Conservation (phyloP, 2,888 invertebrate species). For the Steinernema scapterisci region DNA sequence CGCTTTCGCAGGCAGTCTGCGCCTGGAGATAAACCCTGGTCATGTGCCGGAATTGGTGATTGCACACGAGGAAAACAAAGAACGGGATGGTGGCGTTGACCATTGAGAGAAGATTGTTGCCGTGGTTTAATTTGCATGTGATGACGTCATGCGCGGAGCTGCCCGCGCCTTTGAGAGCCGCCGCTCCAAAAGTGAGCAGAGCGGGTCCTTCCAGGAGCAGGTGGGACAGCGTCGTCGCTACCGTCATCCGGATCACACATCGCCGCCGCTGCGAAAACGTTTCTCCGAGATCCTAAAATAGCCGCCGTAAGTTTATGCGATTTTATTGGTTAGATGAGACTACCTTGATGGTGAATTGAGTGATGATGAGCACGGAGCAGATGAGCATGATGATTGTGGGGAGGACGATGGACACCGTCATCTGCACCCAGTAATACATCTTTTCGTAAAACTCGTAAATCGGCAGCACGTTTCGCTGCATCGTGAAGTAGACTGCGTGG, state of each 20-base stretch:
- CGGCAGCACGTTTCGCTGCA: conserved; percentile 35
- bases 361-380: conserved; percentile 57
- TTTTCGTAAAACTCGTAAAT: conserved; percentile 41
- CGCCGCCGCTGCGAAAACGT: conserved; percentile 59
- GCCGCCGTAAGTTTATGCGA: neutral
- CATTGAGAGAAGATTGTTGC: conserved; percentile 58
- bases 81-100: conserved; percentile 65
- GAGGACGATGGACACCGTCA: conserved; percentile 56
- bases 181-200: conserved; percentile 42
- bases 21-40: conserved; percentile 56
- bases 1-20: conserved; percentile 36
- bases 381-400: conserved; percentile 62
- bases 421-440: conserved; percentile 53
- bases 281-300: conserved; percentile 57
- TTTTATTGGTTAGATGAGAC: neutral
- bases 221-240: conserved; percentile 62
- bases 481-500: conserved; percentile 33
- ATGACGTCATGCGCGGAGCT: conserved; percentile 39
- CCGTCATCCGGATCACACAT: conserved; percentile 63
- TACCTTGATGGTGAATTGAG: conserved; percentile 58
- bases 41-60: conserved; percentile 63
- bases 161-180: conserved; percentile 44
- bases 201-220: conserved; percentile 63
- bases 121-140: conserved; percentile 58
- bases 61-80: conserved; percentile 58